Evolutionary conservation across 2,797 vertebrate genomes (phyloP), one percentile per base, ranked within the genome.

Genomic region (Fistularia tabacaria): DNA sequence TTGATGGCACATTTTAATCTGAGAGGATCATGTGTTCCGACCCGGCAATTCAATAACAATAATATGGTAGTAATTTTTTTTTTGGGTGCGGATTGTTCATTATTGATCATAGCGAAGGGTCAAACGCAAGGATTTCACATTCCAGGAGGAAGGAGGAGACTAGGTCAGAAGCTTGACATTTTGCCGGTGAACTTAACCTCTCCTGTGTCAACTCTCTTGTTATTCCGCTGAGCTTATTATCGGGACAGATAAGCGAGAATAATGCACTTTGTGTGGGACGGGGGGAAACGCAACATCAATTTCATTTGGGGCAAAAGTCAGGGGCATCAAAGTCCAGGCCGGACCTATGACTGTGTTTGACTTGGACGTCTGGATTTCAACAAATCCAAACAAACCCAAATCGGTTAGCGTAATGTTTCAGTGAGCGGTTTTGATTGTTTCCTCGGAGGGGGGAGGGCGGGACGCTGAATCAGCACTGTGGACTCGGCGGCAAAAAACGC

Each of bases 21-120:
- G 87, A 88, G 84, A 89, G 91, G 90, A 91, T 89, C 82, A 84
- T 86, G 89, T 91, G 91, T 93, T 79, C 85, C 81, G 86, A 25
- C 14, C 14, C 42, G 12, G 79, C 57, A 90, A 88, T 91, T 91
- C 90, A 91, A 85, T 88, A 87, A 89, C 90, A 86, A 90, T 87
- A 85, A 87, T 46, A 14, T 39, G 11, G 7, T 15, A 11, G 6
- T 85, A 91, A 90, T 90, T 92, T 37, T 9, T 36, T 6, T 36
- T 47, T 3, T 15, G 6, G 15, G 14, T 48, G 12, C n/a, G 11
- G 11, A 12, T 36, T 7, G 11, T 37, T 1, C 4, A 11, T 36
- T 49, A 7, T 37, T 10, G 12, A 7, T 10, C 1, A 7, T 8
- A 49, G 25, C 8, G 37, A 49, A 36, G 25, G 11, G 15, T 49